phyloP scores from a whole-genome alignment of 2,113 vertebrate species.

The Globicephala melas region DNA sequence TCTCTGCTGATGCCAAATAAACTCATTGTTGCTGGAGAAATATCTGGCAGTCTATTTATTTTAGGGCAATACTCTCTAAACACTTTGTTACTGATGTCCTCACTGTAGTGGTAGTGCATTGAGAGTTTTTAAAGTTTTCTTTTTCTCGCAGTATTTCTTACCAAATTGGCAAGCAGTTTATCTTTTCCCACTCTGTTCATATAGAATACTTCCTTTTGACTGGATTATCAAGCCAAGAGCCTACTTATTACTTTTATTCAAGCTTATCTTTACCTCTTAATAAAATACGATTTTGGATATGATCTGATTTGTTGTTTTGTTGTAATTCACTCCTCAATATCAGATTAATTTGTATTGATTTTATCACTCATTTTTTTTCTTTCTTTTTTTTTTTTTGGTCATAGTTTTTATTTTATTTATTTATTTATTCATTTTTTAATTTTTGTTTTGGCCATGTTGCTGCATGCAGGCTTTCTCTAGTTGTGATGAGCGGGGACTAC shows the following conservation, averaged over 20 bases:
- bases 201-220: background rate
- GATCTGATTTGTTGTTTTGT: background rate
- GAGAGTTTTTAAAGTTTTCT: background rate
- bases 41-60: background rate
- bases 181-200: background rate
- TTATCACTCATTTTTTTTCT: background rate
- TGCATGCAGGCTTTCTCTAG: too few relatives aligned
- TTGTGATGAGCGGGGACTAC: too few relatives aligned
- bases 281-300: background rate
- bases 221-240: background rate
- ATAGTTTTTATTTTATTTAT: too few relatives aligned
- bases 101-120: background rate
- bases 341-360: background rate
- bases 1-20: background rate
- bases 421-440: too few relatives aligned
- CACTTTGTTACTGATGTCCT: background rate
- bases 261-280: background rate
- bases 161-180: background rate
- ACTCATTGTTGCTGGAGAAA: background rate
- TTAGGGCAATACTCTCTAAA: background rate
- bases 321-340: background rate
- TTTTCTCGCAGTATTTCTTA: background rate
- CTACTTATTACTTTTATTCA: background rate
- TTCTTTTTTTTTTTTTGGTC: too few relatives aligned
- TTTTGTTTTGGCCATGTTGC: too few relatives aligned